Evolutionary conservation across 2,888 invertebrate species (phyloP), one percentile per base, ranked within the genome.

Genomic region (Agrochola circellaris): DNA sequence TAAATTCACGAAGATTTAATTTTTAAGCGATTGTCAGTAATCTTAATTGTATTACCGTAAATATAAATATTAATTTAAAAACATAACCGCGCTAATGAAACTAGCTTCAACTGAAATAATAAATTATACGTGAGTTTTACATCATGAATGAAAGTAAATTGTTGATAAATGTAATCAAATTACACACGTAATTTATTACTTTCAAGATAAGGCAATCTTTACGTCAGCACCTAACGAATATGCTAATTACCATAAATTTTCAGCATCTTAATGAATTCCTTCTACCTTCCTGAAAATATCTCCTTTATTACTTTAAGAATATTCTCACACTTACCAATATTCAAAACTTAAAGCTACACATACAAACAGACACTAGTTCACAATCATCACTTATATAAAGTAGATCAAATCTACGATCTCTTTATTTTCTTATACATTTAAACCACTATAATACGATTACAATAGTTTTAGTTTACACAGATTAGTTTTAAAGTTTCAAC

Each of bases 351-450:
- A 79, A 84, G 15, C 56, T 60, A 79, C 65, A 83, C 75, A 85
- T 70, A 65, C 80, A 54, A 68, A 83, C 75, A 81, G 70, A 60
- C 61, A 71, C 78, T 88, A 84, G 80, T 83, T 88, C 89, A 89
- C 89, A 87, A 75, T 81, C 76, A 77, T 81, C 87, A 91, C 89
- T 85, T 73, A 60, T 9, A 76, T 30, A 45, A 48, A 75, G 45
- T 48, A 67, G n/a, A 81, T 78, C 81, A 77, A 81, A 86, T 82
- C 73, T 78, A 86, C 78, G 81, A 85, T 89, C 75, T 83, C 65
- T 85, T 81, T 89, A 90, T 90, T 91, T 90, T 89, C 87, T 81
- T 61, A 42, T 87, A 87, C 78, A 90, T 79, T 90, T 90, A 42
- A 34, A 87, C 72, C 89, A 90, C 88, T 80, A 72, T 60, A 68